Evolutionary conservation across 2,888 invertebrate species (phyloP).

Genomic region (Pseudococcus longispinus): DNA sequence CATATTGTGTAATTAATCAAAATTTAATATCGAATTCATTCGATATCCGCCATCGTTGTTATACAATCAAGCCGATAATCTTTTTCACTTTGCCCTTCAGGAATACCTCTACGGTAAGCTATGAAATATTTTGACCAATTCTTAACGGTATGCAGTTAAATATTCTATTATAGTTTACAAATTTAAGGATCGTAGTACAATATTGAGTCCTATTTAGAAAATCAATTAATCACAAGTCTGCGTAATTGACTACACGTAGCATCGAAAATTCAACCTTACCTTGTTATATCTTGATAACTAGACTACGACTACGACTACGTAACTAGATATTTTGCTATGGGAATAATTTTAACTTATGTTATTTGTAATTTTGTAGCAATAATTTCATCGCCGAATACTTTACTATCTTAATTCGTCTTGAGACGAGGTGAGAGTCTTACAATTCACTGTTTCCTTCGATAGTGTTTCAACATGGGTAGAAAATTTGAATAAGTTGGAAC

Average conservation of each 20-base stretch:
- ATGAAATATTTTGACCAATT: background rate
- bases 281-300: background rate
- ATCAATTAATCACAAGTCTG: no score
- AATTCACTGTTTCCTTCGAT: background rate
- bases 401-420: background rate
- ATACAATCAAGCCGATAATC: background rate
- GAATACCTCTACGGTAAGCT: background rate
- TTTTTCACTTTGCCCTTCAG: background rate
- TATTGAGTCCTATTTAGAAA: background rate
- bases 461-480: background rate
- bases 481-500: background rate
- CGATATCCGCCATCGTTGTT: background rate
- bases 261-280: slow-evolving; percentile 31
- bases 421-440: background rate
- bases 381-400: background rate
- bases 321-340: no score
- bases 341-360: no score
- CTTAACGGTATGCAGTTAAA: background rate
- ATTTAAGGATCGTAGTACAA: background rate
- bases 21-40: background rate
- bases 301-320: background rate
- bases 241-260: background rate
- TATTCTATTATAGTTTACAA: background rate
- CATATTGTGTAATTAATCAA: background rate
- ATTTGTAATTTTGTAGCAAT: background rate